Evolutionary conservation across 2,113 vertebrate genomes (phyloP), one percentile per base, ranked within the genome.

Genomic region (Oncorhynchus gorbuscha): DNA sequence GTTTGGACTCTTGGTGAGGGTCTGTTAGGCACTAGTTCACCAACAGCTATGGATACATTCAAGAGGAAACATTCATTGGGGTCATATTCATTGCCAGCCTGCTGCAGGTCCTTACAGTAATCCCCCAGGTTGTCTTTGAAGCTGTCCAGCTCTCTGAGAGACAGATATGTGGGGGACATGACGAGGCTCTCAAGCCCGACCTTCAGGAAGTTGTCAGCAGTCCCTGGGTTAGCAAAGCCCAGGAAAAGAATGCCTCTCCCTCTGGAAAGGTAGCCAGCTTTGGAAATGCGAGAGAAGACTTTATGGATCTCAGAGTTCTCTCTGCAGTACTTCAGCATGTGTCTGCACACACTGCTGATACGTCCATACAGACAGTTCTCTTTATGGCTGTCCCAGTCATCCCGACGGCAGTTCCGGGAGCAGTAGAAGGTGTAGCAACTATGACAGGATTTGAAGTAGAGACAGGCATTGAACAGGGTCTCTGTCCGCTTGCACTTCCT

Each of bases 391-490:
- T 97, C 97, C 97, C 97, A 98, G 92, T 97, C 96, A 71, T 97
- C 95, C 0, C 96, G 94, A 69, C 97, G 95, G 83, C 97, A 99
- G 87, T 96, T 95, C 76, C 97, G 93, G 9, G 97, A 97, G 85
- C 97, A 98, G 89, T 99, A 99, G 88, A 97, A 98, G 0, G 97
- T 98, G 89, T 97, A 96, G 92, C 97, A 99, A 92, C 96, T 97
- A 90, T 97, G 97, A 87, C 97, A 99, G 0, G 97, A 97, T 89
- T 98, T 98, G 91, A 96, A 99, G 86, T 99, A 98, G 82, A 99
- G 95, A 86, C 96, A 97, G 78, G 97, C 97, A 0, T 98, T 97
- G 92, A 98, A 98, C 94, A 97, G 94, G 30, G 91, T 96, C 88
- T 98, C 97, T 0, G 91, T 94, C 55, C 95, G 93, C 24, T 95